These are phyloP conservation scores for Drosophila repleta DNA, from an alignment of 1,140 invertebrate species.

Conservation along the genomic window DNA sequence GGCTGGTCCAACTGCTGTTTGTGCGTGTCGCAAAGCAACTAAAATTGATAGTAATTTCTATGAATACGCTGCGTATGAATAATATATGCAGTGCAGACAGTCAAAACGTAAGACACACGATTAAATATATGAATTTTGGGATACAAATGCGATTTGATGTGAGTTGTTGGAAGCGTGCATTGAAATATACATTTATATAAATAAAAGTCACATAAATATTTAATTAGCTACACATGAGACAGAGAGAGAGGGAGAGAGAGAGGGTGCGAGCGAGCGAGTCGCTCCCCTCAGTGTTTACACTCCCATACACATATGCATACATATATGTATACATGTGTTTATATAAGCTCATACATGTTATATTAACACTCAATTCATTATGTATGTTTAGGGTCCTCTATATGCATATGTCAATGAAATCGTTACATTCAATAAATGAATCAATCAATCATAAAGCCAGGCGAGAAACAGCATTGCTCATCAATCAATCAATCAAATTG, in stretches of 20 bases:
- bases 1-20: background rate
- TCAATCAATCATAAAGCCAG: slow-evolving; percentile 57
- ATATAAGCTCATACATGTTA: slow-evolving; percentile 9
- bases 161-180: slow-evolving; percentile 7
- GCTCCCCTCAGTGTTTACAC: slow-evolving; percentile 5
- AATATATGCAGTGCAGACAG: slow-evolving; percentile 51
- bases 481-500: slow-evolving; percentile 64
- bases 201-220: slow-evolving; percentile 20
- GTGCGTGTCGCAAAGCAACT: slow-evolving; percentile 50
- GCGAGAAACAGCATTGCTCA: slow-evolving; percentile 45
- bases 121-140: slow-evolving; percentile 14
- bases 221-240: slow-evolving; percentile 12
- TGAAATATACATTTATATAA: slow-evolving; percentile 5
- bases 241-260: too few relatives aligned
- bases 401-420: slow-evolving; percentile 56
- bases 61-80: slow-evolving; percentile 68
- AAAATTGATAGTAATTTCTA: slow-evolving; percentile 62
- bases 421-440: slow-evolving; percentile 62
- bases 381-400: slow-evolving; percentile 22
- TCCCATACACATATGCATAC: slow-evolving; percentile 18
- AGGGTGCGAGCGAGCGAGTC: background rate
- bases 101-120: slow-evolving; percentile 29
- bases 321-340: slow-evolving; percentile 29
- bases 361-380: slow-evolving; percentile 59
- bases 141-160: background rate